These are phyloP conservation scores for Eudemis profundana DNA, from an alignment of 2,888 invertebrate species.

Conservation along the genomic window DNA sequence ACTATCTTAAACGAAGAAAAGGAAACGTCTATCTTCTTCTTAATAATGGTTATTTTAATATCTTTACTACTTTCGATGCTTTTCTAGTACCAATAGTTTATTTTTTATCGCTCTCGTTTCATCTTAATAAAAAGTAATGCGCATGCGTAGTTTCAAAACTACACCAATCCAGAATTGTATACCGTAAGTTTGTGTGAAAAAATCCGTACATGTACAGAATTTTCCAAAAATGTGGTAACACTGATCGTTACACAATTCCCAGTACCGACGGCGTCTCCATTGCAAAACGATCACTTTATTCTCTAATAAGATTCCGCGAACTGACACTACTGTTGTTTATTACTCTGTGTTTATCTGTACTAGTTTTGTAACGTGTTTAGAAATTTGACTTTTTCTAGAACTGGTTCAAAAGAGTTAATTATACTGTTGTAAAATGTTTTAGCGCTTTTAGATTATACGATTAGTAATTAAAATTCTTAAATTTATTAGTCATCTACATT, in stretches of 20 bases:
- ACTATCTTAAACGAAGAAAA: too few relatives aligned
- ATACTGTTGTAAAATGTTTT: slow-evolving; percentile 27
- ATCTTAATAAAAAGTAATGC: too few relatives aligned
- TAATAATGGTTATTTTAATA: too few relatives aligned
- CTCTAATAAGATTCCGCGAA: slow-evolving; percentile 73
- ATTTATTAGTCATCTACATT: slow-evolving; percentile 19
- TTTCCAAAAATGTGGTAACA: neutral
- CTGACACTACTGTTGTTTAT: slow-evolving; percentile 80
- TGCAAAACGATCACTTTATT: slow-evolving; percentile 82
- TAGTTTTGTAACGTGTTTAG: slow-evolving; percentile 60
- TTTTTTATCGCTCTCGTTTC: too few relatives aligned
- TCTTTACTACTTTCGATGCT: too few relatives aligned
- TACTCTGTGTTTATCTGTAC: slow-evolving; percentile 78
- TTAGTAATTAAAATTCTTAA: slow-evolving; percentile 29
- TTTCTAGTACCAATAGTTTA: too few relatives aligned
- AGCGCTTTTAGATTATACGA: slow-evolving; percentile 42
- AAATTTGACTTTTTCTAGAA: slow-evolving; percentile 56
- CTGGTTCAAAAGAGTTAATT: slow-evolving; percentile 39
- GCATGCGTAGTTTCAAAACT: too few relatives aligned
- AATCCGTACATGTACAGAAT: neutral
- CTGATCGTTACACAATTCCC: slow-evolving; percentile 72
- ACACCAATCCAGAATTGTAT: too few relatives aligned
- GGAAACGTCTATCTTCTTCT: too few relatives aligned
- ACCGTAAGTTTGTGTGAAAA: too few relatives aligned
- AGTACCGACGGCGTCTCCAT: slow-evolving; percentile 67